Conservation (phyloP, 2,888 invertebrate genomes). For the Yponomeuta malinellus region DNA sequence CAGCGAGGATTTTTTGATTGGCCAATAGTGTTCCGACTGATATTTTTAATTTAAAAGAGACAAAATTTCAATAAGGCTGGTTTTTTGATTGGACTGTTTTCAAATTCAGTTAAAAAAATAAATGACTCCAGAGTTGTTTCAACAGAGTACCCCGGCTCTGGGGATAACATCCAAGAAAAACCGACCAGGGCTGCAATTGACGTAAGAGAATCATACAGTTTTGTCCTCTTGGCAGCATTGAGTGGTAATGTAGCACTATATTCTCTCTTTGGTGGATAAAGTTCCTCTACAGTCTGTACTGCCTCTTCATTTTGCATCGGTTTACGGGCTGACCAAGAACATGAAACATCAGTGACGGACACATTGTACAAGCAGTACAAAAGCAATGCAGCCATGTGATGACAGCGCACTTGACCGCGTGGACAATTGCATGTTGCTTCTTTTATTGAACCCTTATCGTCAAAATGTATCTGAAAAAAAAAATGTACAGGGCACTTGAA, state of each 20-base stretch:
- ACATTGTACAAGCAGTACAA: slow-evolving; percentile 4
- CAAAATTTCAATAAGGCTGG: too few species aligned
- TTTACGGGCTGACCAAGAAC: slow-evolving; percentile 4
- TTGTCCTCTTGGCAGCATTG: slow-evolving; percentile 1
- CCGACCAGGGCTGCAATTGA: background rate
- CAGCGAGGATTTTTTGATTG: background rate
- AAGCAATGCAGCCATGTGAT: background rate
- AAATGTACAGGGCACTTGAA: slow-evolving; percentile 1
- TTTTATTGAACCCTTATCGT: slow-evolving; percentile 2
- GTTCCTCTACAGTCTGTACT: slow-evolving; percentile 2
- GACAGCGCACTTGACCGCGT: background rate
- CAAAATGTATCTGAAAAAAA: slow-evolving; percentile 1
- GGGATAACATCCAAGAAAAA: too few species aligned
- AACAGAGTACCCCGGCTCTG: too few species aligned
- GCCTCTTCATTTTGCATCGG: background rate
- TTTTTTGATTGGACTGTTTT: too few species aligned
- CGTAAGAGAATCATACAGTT: slow-evolving; percentile 1
- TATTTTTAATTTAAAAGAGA: background rate
- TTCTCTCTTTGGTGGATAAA: slow-evolving; percentile 4
- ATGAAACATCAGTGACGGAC: slow-evolving; percentile 1
- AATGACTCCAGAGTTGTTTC: too few species aligned
- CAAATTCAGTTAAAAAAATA: too few species aligned
- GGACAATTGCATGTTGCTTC: slow-evolving; percentile 2
- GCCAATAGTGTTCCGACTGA: background rate
- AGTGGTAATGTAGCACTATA: slow-evolving; percentile 4